These are phyloP conservation scores for Trichopria drosophilae DNA, from an alignment of 2,888 invertebrate genomes.

Conservation along the genomic window DNA sequence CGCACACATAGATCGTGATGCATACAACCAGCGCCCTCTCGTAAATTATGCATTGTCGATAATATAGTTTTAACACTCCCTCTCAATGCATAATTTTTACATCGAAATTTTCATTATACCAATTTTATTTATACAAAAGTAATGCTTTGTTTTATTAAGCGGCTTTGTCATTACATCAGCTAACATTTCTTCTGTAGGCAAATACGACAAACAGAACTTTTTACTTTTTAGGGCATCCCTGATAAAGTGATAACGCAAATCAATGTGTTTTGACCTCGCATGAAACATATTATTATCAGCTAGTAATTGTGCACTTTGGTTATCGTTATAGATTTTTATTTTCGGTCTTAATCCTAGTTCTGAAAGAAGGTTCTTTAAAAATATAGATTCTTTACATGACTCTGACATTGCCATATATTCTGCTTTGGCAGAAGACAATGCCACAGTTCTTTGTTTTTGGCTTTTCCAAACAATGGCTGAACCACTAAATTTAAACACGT, in stretches of 20 bases:
- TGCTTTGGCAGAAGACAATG: conserved; percentile 11
- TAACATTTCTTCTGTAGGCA: conserved; percentile 8
- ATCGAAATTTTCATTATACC: too few species aligned
- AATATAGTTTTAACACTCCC: too few species aligned
- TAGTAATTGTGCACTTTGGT: conserved; percentile 12
- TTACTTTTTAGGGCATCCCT: conserved; percentile 3
- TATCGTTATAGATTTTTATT: conserved; percentile 10
- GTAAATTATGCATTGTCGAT: too few species aligned
- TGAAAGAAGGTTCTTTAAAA: conserved; percentile 5
- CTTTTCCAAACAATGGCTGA: conserved; percentile 9
- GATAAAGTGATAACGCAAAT: conserved; percentile 10
- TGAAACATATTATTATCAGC: conserved; percentile 5
- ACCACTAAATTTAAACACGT: conserved; percentile 9
- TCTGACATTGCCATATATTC: conserved; percentile 19
- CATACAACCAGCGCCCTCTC: too few species aligned
- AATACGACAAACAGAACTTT: background rate
- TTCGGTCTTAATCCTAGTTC: conserved; percentile 7
- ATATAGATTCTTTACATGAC: conserved; percentile 1
- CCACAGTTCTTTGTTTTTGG: conserved; percentile 15
- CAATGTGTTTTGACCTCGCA: conserved; percentile 12
- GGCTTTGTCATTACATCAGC: conserved; percentile 12
- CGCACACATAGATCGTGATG: too few species aligned
- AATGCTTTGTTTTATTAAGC: conserved; percentile 4
- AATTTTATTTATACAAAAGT: too few species aligned
- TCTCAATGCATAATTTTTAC: too few species aligned